Conservation (phyloP, 1,140 invertebrate species). For the Triops longicaudatus region DNA sequence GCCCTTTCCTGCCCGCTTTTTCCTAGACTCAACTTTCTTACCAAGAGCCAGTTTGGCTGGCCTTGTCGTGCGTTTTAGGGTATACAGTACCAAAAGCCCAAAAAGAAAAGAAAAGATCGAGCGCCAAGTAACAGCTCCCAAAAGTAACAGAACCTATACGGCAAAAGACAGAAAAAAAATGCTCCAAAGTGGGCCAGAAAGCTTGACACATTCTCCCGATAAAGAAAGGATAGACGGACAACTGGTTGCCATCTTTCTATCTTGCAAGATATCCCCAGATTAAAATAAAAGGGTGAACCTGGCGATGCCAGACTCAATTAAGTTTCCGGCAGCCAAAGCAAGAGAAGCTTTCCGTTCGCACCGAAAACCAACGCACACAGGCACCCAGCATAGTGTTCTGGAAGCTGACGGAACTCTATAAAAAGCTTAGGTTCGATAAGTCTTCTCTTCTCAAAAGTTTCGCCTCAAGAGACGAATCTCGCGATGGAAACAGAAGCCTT, state of each 20-base stretch:
- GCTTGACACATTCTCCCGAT: constrained; percentile 1
- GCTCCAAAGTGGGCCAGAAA: neutral
- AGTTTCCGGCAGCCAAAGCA: neutral
- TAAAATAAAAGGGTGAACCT: neutral
- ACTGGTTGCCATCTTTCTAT: constrained; percentile 2
- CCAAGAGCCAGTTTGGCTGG: neutral
- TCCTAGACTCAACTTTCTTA: too few species aligned
- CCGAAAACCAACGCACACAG: neutral
- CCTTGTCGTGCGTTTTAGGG: neutral
- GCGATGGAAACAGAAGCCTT: neutral
- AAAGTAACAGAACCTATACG: neutral
- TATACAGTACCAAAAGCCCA: neutral
- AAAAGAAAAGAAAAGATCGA: neutral
- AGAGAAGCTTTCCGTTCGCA: neutral
- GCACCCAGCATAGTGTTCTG: neutral
- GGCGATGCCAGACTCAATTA: constrained; percentile 14
- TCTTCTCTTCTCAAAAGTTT: neutral
- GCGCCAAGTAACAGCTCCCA: too few species aligned
- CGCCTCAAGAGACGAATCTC: neutral
- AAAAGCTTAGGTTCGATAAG: constrained; percentile 1
- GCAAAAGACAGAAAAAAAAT: neutral
- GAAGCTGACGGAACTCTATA: neutral
- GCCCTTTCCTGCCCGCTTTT: too few species aligned
- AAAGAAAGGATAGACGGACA: constrained; percentile 1
- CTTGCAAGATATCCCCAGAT: neutral